Evolutionary conservation across 2,113 vertebrate species (phyloP).

Genomic region (Gallinago jamesoni): DNA sequence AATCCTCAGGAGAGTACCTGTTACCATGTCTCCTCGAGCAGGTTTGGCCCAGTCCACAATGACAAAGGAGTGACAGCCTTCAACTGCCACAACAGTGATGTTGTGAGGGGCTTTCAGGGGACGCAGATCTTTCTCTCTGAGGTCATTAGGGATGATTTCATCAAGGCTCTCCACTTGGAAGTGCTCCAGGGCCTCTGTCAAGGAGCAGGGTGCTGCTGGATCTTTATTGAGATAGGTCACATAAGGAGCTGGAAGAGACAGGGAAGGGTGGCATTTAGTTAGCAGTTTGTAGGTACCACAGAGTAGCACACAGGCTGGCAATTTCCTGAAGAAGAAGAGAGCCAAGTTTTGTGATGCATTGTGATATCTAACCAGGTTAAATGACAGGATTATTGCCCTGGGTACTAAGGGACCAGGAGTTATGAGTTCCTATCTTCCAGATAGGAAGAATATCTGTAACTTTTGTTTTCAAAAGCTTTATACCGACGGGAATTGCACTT

Average conservation of each 20-base stretch:
- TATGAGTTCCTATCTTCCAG: neutral
- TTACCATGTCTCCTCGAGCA: slow-evolving; percentile 87
- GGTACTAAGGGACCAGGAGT: neutral
- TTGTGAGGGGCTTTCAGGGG: slow-evolving; percentile 89
- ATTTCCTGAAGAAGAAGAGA: neutral
- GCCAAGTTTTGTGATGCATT: neutral
- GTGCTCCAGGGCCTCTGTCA: slow-evolving; percentile 95
- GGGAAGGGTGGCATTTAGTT: neutral
- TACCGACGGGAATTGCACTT: neutral
- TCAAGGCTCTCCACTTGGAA: slow-evolving; percentile 92
- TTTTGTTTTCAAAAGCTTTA: slow-evolving; percentile 25
- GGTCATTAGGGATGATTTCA: slow-evolving; percentile 86
- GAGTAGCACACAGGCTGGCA: neutral
- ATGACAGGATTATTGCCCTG: neutral
- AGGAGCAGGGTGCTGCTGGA: slow-evolving; percentile 88
- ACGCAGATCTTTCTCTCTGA: slow-evolving; percentile 48
- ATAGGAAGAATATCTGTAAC: neutral
- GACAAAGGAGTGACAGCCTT: slow-evolving; percentile 98
- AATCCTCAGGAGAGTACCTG: slow-evolving; percentile 76
- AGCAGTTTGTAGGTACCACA: neutral
- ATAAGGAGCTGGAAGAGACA: slow-evolving; percentile 85
- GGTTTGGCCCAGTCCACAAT: slow-evolving; percentile 95
- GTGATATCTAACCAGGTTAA: neutral
- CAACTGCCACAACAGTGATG: slow-evolving; percentile 93
- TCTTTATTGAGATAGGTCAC: slow-evolving; percentile 96